Conservation (phyloP, 1,140 invertebrate genomes). For the Zaprionus lachaisei region DNA sequence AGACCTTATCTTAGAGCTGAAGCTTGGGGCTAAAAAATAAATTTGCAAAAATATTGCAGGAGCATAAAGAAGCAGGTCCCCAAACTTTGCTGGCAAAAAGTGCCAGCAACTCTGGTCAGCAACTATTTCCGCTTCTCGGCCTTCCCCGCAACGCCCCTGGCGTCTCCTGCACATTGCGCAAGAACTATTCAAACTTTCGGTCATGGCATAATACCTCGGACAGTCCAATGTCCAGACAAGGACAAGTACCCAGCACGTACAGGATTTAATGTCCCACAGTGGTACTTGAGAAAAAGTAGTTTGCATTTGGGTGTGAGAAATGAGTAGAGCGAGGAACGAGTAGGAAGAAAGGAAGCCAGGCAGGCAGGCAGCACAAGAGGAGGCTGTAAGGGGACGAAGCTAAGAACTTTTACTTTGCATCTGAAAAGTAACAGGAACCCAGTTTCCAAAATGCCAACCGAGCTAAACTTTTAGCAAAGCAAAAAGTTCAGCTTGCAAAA, state of each 20-base stretch:
- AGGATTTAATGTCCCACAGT: conserved; percentile 80
- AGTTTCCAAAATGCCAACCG: conserved; percentile 53
- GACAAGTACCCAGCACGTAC: conserved; percentile 65
- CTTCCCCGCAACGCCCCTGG: background rate
- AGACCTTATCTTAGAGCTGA: conserved; percentile 48
- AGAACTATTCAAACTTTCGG: conserved; percentile 79
- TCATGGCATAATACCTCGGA: conserved; percentile 78
- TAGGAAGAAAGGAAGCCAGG: conserved; percentile 10
- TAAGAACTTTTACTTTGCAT: conserved; percentile 82
- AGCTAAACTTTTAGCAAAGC: conserved; percentile 71
- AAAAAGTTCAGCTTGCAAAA: conserved; percentile 74
- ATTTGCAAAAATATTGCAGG: conserved; percentile 57
- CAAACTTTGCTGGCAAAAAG: conserved; percentile 54
- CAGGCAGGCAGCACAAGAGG: background rate
- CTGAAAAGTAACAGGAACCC: conserved; percentile 73
- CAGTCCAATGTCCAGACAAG: conserved; percentile 58
- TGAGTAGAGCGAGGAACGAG: conserved; percentile 16
- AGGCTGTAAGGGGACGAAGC: conserved; percentile 26
- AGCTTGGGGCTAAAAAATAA: conserved; percentile 54
- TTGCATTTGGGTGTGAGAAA: conserved; percentile 56
- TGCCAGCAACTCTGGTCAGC: conserved; percentile 51
- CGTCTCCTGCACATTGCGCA: conserved; percentile 40
- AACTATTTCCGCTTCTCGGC: conserved; percentile 42
- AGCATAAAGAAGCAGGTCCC: conserved; percentile 52
- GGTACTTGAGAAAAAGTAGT: conserved; percentile 83